Conservation (phyloP, 2,113 vertebrate genomes). For the Mobula hypostoma region DNA sequence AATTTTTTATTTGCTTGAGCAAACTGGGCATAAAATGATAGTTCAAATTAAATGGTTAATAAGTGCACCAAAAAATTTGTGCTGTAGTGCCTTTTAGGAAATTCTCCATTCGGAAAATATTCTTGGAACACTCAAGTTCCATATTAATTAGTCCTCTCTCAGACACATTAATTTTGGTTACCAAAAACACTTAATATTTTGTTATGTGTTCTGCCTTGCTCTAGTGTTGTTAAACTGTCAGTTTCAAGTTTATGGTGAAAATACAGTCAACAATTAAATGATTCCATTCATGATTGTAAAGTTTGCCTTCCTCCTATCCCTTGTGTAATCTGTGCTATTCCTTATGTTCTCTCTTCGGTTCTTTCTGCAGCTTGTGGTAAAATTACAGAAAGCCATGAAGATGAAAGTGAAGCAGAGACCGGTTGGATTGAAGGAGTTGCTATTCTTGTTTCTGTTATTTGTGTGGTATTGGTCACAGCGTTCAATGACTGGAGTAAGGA, state of each 20-base stretch:
- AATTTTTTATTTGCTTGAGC: background rate
- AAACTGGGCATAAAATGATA: background rate
- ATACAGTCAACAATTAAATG: background rate
- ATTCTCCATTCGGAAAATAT: background rate
- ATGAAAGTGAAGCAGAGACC: constrained; percentile 84
- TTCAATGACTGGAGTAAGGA: constrained; percentile 99
- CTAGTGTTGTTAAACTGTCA: background rate
- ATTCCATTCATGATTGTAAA: background rate
- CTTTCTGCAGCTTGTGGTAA: constrained; percentile 76
- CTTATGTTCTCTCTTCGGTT: constrained; percentile 41
- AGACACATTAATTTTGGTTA: background rate
- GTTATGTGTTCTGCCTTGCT: no score
- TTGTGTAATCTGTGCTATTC: background rate
- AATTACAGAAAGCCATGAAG: constrained; percentile 70
- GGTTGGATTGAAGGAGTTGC: constrained; percentile 98
- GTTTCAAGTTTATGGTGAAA: background rate
- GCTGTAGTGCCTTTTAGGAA: background rate
- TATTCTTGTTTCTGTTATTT: constrained; percentile 90
- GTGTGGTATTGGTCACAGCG: constrained; percentile 94
- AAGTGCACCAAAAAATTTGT: background rate
- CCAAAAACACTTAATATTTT: background rate
- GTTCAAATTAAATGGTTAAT: background rate
- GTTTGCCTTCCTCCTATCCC: background rate
- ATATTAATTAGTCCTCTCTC: background rate
- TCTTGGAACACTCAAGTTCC: background rate